Conservation (phyloP, 2,113 vertebrate species). For the Clarias batrachus region DNA sequence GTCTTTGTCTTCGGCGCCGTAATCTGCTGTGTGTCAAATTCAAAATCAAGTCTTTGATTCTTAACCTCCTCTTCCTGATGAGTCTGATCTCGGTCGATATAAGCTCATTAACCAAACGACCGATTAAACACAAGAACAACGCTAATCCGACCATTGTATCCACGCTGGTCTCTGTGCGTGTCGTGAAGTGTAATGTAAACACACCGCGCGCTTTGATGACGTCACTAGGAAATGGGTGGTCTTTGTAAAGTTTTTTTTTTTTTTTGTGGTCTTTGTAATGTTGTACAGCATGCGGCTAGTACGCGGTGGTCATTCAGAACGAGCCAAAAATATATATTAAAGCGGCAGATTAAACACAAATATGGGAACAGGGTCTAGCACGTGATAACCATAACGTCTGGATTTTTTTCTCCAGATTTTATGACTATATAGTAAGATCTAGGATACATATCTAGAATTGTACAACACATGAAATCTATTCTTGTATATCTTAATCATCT, state of each 20-base stretch:
- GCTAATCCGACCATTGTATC: not conserved
- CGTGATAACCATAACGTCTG: too few species aligned
- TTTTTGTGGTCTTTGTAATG: not conserved
- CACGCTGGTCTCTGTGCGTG: not conserved
- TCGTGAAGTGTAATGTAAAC: not conserved
- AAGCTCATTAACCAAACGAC: not conserved
- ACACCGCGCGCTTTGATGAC: not conserved
- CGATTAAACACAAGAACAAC: not conserved
- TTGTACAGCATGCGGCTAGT: not conserved
- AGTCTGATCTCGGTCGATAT: not conserved
- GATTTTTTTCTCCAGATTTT: too few species aligned
- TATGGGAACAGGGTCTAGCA: too few species aligned
- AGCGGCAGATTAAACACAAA: too few species aligned
- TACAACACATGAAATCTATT: too few species aligned
- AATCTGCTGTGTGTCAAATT: not conserved
- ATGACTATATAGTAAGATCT: too few species aligned
- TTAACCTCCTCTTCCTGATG: slow-evolving; percentile 5
- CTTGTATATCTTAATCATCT: too few species aligned
- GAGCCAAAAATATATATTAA: not conserved
- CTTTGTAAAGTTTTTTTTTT: too few species aligned
- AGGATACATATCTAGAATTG: too few species aligned
- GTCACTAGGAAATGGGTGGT: not conserved
- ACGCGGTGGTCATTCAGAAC: not conserved
- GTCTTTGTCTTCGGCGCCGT: not conserved
- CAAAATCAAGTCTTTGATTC: not conserved